These are phyloP conservation scores for Hecatera dysodea DNA, from an alignment of 2,888 invertebrate species.

Conservation along the genomic window DNA sequence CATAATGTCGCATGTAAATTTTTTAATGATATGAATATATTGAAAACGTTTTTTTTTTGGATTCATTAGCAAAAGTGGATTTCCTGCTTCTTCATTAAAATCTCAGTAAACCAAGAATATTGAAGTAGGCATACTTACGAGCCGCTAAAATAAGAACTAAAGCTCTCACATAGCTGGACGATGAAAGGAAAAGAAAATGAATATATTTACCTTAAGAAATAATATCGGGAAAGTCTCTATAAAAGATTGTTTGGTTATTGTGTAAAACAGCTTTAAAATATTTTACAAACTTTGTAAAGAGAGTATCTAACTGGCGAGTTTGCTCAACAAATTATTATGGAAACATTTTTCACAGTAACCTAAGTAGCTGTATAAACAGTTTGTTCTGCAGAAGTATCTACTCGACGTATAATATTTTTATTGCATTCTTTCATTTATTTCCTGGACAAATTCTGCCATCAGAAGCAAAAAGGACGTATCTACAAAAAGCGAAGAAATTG, in stretches of 20 bases:
- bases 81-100: too few relatives aligned
- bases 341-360: not conserved
- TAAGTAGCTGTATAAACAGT: slow-evolving; percentile 1
- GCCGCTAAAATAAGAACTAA: not conserved
- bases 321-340: slow-evolving; percentile 11
- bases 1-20: not conserved
- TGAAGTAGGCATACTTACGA: not conserved
- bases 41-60: too few relatives aligned
- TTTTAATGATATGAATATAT: not conserved
- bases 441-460: not conserved
- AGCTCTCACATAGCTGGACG: not conserved
- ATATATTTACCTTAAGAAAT: not conserved
- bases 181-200: not conserved
- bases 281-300: slow-evolving; percentile 4
- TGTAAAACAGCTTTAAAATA: slow-evolving; percentile 14
- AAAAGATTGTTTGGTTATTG: not conserved
- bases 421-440: slow-evolving; percentile 21
- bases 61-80: too few relatives aligned
- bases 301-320: not conserved
- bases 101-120: not conserved
- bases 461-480: too few relatives aligned
- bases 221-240: slow-evolving; percentile 5
- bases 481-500: too few relatives aligned
- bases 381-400: slow-evolving; percentile 12
- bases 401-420: slow-evolving; percentile 4